Evolutionary conservation across 2,113 vertebrate genomes (phyloP).

Genomic region (Dasyornis broadbenti): DNA sequence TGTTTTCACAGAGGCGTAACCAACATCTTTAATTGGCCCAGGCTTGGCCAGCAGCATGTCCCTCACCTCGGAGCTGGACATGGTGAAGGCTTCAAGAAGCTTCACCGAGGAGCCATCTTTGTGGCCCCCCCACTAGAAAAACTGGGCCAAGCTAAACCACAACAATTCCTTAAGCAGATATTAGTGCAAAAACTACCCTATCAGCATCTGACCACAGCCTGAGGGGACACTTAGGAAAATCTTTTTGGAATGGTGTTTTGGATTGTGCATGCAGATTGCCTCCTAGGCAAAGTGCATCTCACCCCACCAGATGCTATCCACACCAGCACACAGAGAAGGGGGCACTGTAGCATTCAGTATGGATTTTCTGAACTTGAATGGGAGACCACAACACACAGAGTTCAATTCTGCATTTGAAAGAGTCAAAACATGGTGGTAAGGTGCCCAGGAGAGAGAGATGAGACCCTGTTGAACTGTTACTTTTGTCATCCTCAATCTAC

Average conservation of each 20-base stretch:
- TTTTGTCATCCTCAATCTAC: background rate
- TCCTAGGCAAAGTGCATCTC: background rate
- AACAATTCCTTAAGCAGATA: background rate
- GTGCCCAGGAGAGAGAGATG: background rate
- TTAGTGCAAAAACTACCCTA: background rate
- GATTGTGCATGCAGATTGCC: background rate
- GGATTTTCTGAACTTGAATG: background rate
- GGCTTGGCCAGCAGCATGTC: too few relatives aligned
- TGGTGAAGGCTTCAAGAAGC: too few relatives aligned
- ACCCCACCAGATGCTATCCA: background rate
- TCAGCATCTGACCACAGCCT: background rate
- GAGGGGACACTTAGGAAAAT: background rate
- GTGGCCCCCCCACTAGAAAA: too few relatives aligned
- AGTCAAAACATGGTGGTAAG: background rate
- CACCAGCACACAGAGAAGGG: background rate
- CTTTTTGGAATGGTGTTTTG: background rate
- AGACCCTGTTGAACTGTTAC: background rate
- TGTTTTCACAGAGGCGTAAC: too few relatives aligned
- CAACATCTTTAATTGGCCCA: too few relatives aligned
- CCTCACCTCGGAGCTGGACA: too few relatives aligned
- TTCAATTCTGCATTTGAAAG: background rate
- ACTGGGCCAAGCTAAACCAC: too few relatives aligned
- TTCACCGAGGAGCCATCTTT: too few relatives aligned
- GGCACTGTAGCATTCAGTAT: background rate
- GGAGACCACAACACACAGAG: background rate